phyloP scores from a whole-genome alignment of 2,113 vertebrate species.

The Microcebus murinus region DNA sequence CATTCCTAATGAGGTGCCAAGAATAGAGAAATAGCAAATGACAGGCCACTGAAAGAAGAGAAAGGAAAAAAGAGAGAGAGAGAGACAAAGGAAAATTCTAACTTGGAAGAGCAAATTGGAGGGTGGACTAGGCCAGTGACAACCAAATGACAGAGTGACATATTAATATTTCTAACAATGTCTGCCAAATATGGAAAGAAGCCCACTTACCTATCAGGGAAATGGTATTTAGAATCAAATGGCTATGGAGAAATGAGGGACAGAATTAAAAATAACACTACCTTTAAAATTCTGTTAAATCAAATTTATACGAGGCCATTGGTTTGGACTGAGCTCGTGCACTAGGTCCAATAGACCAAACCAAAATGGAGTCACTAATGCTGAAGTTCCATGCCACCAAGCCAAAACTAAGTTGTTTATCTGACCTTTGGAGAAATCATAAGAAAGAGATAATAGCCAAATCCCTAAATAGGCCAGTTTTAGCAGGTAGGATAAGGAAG shows the following conservation, averaged over 20 bases:
- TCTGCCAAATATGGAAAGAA: constrained; percentile 25
- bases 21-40: constrained; percentile 15
- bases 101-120: constrained; percentile 31
- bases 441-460: not conserved
- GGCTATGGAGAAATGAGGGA: not conserved
- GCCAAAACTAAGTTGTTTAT: not conserved
- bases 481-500: not conserved
- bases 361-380: not conserved
- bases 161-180: not conserved
- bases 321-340: not conserved
- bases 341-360: not conserved
- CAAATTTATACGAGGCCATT: not conserved
- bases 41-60: not conserved
- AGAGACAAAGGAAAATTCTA: constrained; percentile 23
- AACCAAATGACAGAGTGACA: not conserved
- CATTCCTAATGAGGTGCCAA: not conserved
- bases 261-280: constrained; percentile 36
- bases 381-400: not conserved
- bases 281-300: not conserved
- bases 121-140: not conserved
- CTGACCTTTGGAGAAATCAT: not conserved
- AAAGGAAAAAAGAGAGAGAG: not conserved
- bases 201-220: not conserved
- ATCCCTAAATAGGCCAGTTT: not conserved
- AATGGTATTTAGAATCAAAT: constrained; percentile 34